Evolutionary conservation across 2,888 invertebrate genomes (phyloP).

Genomic region (Nomada fucata): DNA sequence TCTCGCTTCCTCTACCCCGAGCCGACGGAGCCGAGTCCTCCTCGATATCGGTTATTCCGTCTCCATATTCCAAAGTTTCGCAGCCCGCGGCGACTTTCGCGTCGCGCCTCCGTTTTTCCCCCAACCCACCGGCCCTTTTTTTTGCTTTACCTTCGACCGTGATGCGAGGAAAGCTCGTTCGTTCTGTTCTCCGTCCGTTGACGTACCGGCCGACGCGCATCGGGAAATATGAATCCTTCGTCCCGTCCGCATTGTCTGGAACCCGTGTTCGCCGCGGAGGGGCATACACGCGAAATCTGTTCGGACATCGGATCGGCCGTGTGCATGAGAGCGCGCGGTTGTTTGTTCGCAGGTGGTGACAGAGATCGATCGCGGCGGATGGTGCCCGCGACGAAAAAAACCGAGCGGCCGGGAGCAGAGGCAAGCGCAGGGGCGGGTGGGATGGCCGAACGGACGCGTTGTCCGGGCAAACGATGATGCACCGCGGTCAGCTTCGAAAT

Average conservation of each 20-base stretch:
- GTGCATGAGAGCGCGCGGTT: slow-evolving; percentile 38
- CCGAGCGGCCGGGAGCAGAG: slow-evolving; percentile 1
- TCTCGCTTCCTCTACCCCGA: slow-evolving; percentile 15
- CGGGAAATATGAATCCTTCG: slow-evolving; percentile 73
- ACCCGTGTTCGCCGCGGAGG: slow-evolving; percentile 55
- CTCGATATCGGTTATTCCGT: slow-evolving; percentile 67
- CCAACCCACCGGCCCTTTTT: neutral
- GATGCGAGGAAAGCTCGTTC: slow-evolving; percentile 14
- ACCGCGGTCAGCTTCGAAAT: slow-evolving; percentile 58
- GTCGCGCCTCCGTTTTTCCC: slow-evolving; percentile 40
- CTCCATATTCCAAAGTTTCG: slow-evolving; percentile 69
- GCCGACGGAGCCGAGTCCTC: slow-evolving; percentile 31
- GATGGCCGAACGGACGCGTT: slow-evolving; percentile 45
- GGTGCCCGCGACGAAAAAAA: slow-evolving; percentile 47
- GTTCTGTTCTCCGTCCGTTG: slow-evolving; percentile 10
- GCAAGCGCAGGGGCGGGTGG: slow-evolving; percentile 6
- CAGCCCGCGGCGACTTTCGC: slow-evolving; percentile 68
- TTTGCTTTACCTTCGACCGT: slow-evolving; percentile 4
- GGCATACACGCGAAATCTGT: slow-evolving; percentile 50
- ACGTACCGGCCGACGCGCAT: slow-evolving; percentile 55
- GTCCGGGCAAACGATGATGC: slow-evolving; percentile 64
- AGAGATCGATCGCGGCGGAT: slow-evolving; percentile 69
- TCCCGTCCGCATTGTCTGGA: slow-evolving; percentile 67
- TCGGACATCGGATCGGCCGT: slow-evolving; percentile 29
- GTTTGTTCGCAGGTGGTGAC: slow-evolving; percentile 69